These are phyloP conservation scores for Drosophila vallismaia DNA, from an alignment of 2,888 invertebrate species.

Conservation along the genomic window DNA sequence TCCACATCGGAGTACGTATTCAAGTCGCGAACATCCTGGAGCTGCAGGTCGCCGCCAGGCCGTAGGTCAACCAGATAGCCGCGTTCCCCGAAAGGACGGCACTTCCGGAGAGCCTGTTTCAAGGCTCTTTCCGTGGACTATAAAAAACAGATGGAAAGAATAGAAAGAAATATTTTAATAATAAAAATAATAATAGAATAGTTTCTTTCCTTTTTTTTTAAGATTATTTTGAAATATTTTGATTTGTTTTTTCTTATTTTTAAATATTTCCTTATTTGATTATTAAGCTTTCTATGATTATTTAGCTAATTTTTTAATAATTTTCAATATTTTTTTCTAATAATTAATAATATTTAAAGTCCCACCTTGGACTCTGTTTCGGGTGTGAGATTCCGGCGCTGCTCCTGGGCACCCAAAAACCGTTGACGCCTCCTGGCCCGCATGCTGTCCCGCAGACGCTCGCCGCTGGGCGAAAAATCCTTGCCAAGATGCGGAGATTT, in stretches of 20 bases:
- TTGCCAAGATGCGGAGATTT: slow-evolving; percentile 84
- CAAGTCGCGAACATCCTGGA: slow-evolving; percentile 83
- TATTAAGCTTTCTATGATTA: no score
- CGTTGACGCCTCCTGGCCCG: slow-evolving; percentile 82
- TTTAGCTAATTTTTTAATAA: no score
- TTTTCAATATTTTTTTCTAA: no score
- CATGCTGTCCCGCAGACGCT: slow-evolving; percentile 83
- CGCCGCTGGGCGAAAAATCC: slow-evolving; percentile 84
- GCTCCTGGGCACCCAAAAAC: slow-evolving; percentile 72
- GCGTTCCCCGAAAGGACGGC: slow-evolving; percentile 82
- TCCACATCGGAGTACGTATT: slow-evolving; percentile 84
- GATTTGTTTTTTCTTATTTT: no score
- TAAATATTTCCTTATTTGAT: no score
- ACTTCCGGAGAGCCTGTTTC: slow-evolving; percentile 77
- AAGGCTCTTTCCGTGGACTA: slow-evolving; percentile 71
- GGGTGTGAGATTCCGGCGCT: slow-evolving; percentile 36
- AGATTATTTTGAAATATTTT: no score
- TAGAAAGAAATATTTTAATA: no score
- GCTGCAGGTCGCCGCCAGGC: slow-evolving; percentile 80
- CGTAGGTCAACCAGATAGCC: slow-evolving; percentile 83
- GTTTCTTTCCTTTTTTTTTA: no score
- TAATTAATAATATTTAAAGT: no score
- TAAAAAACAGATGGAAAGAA: no score
- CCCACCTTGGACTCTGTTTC: slow-evolving; percentile 29
- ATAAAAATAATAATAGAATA: no score